Base-by-base conservation (phyloP, 2,888 invertebrate species). In the Pterobdella sp. region DNA sequence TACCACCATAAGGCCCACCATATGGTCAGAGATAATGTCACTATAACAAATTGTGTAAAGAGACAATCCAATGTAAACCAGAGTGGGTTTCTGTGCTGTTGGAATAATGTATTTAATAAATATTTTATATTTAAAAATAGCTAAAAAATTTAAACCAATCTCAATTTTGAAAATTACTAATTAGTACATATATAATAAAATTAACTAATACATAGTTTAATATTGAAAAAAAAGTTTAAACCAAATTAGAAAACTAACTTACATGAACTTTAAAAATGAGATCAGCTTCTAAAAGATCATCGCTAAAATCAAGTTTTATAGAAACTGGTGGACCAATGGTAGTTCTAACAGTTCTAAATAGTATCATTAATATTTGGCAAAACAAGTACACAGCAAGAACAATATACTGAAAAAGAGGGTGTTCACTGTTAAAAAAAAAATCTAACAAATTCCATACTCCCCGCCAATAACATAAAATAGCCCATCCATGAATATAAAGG, bases 1-100 rank as follows among this genome's bases (percentile, higher is more conserved):
- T 77, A 35, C 66, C 77, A 76, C 78, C 78, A 78, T 49, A 78
- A 67, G n/a, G 77, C 76, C 18, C 78, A 72, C 78, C 78, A 78
- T 14, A 77, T 69, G 31, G 63, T 68, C 65, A 78, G 74, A 66
- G 68, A 73, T 31, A 68, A 64, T 31, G 75, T 72, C 4, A 78
- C 75, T 22, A 78, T 64, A 52, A 77, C 73, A 52, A 77, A 77
- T 75, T 78, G 78, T 1, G 75, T 74, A 74, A 77, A 77, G 56
- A 71, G 72, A 56, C 76, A 73, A 69, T 77, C 77, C 22, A 74
- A 42, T 3, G 75, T 32, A 66, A 75, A 77, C 42, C 56, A 60
- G 35, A 75, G 37, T 32, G 74, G 36, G 7, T 74, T 66, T 7
- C 67, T 37, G 31, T 76, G 73, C 77, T 77, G 74, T 22, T 73